Evolutionary conservation across 1,140 invertebrate genomes (phyloP).

Genomic region (Drosophila nannoptera): DNA sequence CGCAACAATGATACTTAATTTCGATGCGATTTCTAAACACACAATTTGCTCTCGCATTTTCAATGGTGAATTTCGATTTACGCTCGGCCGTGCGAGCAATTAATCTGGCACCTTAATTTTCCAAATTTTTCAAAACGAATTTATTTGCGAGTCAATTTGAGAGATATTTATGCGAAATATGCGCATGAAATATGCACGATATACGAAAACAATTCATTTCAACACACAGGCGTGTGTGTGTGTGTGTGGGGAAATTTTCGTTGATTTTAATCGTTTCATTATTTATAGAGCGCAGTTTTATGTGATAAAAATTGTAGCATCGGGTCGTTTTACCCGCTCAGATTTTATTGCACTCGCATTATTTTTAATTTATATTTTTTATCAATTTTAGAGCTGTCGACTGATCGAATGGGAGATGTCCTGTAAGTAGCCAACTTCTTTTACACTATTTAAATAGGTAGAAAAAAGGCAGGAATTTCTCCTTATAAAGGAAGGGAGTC

Average conservation of each 20-base stretch:
- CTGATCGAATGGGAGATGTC: not conserved
- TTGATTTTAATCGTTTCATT: constrained; percentile 43
- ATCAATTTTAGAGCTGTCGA: not conserved
- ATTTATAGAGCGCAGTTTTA: constrained; percentile 37
- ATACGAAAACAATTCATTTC: constrained; percentile 40
- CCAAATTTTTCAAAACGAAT: not conserved
- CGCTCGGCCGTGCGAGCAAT: constrained; percentile 6
- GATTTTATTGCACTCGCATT: constrained; percentile 16
- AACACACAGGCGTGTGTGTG: not conserved
- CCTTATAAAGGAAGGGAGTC: too few species aligned
- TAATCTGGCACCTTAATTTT: constrained; percentile 20
- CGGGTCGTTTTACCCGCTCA: constrained; percentile 5
- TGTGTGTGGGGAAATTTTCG: constrained; percentile 30
- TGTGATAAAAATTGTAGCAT: constrained; percentile 28
- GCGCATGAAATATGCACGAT: constrained; percentile 34
- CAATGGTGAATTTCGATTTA: constrained; percentile 21
- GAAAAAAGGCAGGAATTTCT: too few species aligned
- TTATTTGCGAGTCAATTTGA: constrained; percentile 20
- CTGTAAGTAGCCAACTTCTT: not conserved
- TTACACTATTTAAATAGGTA: too few species aligned
- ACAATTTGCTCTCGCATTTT: too few species aligned
- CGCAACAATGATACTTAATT: too few species aligned
- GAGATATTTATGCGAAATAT: constrained; percentile 22
- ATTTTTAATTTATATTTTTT: not conserved
- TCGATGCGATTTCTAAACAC: too few species aligned